These are phyloP conservation scores for Poeciliopsis turrubarensis DNA, from an alignment of 2,113 vertebrate genomes.

Conservation along the genomic window DNA sequence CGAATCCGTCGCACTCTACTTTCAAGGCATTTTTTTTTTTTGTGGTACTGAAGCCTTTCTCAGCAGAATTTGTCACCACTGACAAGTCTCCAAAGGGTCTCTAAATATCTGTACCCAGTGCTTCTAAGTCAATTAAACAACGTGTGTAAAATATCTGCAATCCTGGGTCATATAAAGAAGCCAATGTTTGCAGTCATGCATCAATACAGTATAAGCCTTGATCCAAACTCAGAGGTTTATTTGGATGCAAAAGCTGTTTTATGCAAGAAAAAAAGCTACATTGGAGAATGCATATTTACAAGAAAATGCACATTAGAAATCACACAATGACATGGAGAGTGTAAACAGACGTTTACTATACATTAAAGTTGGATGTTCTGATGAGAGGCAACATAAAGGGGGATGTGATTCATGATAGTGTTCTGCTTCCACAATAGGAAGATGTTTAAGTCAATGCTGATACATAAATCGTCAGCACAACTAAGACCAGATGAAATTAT, in stretches of 20 bases:
- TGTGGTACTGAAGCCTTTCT: neutral
- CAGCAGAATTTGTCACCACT: neutral
- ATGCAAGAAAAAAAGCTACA: conserved; percentile 63
- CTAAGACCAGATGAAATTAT: conserved; percentile 37
- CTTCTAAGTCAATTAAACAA: neutral
- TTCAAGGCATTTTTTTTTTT: neutral
- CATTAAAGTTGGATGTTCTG: conserved; percentile 59
- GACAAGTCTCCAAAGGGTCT: neutral
- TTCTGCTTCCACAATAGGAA: conserved; percentile 63
- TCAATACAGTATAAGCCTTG: conserved; percentile 62
- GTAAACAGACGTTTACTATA: conserved; percentile 71
- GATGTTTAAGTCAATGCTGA: conserved; percentile 57
- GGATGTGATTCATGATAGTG: conserved; percentile 29
- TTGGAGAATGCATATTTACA: conserved; percentile 75
- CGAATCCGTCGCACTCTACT: neutral
- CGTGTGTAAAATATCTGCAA: neutral
- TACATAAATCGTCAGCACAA: conserved; percentile 49
- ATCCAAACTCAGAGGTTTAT: conserved; percentile 79
- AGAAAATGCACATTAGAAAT: conserved; percentile 75
- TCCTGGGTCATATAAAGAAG: neutral
- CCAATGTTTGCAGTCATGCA: conserved; percentile 37
- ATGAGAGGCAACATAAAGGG: conserved; percentile 39
- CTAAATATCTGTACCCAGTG: neutral
- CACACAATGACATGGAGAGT: conserved; percentile 76
- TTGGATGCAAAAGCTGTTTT: conserved; percentile 77